Conservation (phyloP, 1,140 invertebrate genomes). For the Aphaenogaster floridana region DNA sequence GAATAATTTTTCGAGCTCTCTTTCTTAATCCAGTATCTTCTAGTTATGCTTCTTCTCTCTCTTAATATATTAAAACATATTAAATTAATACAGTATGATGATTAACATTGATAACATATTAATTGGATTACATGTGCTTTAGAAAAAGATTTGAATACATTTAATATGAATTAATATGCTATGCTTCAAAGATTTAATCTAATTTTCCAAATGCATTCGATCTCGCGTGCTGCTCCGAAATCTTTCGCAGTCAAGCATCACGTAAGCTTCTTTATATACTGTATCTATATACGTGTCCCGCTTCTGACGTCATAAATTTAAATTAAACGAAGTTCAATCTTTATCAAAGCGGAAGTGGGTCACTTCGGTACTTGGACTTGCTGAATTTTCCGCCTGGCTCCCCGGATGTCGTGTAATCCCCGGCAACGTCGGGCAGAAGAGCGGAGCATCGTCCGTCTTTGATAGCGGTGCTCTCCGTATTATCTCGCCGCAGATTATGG, state of each 20-base stretch:
- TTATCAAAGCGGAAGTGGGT: conserved; percentile 44
- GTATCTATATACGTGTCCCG: not conserved
- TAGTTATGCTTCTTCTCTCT: not conserved
- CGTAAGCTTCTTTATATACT: not conserved
- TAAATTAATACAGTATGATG: not conserved
- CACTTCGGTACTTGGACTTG: not conserved
- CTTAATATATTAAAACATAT: not conserved
- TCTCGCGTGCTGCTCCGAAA: not conserved
- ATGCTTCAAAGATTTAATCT: not conserved
- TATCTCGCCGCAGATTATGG: conserved; percentile 56
- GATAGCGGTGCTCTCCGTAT: conserved; percentile 31
- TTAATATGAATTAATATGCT: not conserved
- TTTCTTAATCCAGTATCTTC: not conserved
- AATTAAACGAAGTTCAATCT: conserved; percentile 23
- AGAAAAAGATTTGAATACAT: not conserved
- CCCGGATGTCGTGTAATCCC: not conserved
- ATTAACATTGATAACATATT: not conserved
- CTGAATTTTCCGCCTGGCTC: conserved; percentile 29
- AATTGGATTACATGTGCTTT: not conserved
- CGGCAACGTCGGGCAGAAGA: not conserved
- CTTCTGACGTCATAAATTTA: conserved; percentile 23
- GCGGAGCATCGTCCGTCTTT: conserved; percentile 43
- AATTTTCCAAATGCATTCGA: not conserved
- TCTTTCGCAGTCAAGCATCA: not conserved
- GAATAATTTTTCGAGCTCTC: not conserved